These are phyloP conservation scores for Pseudeuparius sepicola DNA, from an alignment of 2,888 invertebrate genomes.

Conservation along the genomic window DNA sequence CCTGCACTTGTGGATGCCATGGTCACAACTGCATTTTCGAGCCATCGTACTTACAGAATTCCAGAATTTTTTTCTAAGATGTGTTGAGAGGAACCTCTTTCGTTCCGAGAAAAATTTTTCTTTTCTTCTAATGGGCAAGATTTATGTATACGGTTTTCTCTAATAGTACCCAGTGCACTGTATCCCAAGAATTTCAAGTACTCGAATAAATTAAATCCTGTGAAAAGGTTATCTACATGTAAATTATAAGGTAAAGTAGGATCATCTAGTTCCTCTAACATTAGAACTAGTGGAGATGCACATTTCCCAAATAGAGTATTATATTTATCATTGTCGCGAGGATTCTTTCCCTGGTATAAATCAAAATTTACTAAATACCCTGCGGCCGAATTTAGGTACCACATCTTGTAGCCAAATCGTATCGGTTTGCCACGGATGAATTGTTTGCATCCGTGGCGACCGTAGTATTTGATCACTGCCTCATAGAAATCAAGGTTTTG, in stretches of 20 bases:
- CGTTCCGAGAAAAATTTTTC: slow-evolving; percentile 4
- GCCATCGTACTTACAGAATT: slow-evolving; percentile 10
- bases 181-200: too few species aligned
- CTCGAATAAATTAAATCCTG: slow-evolving; percentile 9
- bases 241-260: slow-evolving; percentile 5
- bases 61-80: slow-evolving; percentile 12
- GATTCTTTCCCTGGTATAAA: too few species aligned
- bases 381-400: slow-evolving; percentile 1
- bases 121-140: slow-evolving; percentile 10
- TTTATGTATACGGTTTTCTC: slow-evolving; percentile 12
- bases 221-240: slow-evolving; percentile 11
- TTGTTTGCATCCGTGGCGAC: too few species aligned
- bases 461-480: too few species aligned
- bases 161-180: slow-evolving; percentile 12
- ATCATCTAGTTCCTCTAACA: slow-evolving; percentile 10
- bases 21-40: slow-evolving; percentile 13
- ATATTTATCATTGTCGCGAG: slow-evolving; percentile 4
- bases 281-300: slow-evolving; percentile 4
- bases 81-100: slow-evolving; percentile 10
- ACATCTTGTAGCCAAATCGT: too few species aligned
- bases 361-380: background rate
- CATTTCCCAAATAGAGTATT: background rate
- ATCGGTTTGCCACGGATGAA: too few species aligned
- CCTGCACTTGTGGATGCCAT: slow-evolving; percentile 14
- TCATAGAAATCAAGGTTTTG: too few species aligned